A percentile compares a stretch with the other conserved stretches of the same genome.
These are phyloP conservation scores for Cryptotis parvus DNA, from an alignment of 2,113 vertebrate species.

Conservation along the genomic window DNA sequence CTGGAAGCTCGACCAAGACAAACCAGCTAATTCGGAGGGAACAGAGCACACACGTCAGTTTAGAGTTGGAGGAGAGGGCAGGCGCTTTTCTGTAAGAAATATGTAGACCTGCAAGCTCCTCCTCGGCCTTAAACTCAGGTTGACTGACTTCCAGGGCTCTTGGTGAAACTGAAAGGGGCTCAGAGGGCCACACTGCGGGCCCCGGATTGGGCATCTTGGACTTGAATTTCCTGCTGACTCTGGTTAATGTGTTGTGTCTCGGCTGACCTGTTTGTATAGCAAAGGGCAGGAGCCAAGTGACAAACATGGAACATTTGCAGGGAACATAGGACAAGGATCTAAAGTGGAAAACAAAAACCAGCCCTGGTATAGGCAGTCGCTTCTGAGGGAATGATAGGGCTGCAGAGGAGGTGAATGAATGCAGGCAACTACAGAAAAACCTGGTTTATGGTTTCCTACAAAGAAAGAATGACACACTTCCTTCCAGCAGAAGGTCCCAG, in stretches of 20 bases:
- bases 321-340: no score
- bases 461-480: constrained; percentile 34
- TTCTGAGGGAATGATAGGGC: no score
- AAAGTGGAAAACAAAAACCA: neutral
- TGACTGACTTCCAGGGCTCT: no score
- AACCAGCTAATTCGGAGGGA: neutral
- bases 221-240: neutral
- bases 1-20: neutral
- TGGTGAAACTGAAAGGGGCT: no score
- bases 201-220: no score
- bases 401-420: neutral
- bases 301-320: neutral
- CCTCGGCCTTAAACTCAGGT: no score
- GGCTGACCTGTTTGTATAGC: neutral
- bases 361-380: no score
- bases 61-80: neutral
- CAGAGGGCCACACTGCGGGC: no score
- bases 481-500: constrained; percentile 37
- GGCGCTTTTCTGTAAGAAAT: neutral
- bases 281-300: neutral
- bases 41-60: neutral
- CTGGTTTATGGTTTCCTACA: constrained; percentile 67
- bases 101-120: no score
- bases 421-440: constrained; percentile 42
- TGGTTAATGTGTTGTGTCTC: neutral